Percentiles rank a stretch among this genome's conserved stretches.
phyloP scores from a whole-genome alignment of 2,113 vertebrate species.

The Clupea harengus region DNA sequence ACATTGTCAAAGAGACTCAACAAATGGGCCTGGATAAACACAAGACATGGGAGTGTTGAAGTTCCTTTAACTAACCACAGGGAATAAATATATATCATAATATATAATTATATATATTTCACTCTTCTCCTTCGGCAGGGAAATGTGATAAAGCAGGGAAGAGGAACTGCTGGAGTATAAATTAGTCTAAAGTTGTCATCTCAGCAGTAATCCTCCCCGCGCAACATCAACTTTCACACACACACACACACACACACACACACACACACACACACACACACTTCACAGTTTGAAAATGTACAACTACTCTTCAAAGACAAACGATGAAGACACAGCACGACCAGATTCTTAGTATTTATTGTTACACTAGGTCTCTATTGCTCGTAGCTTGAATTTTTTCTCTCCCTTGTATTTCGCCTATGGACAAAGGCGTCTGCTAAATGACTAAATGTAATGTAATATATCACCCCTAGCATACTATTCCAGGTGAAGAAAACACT shows the following conservation, averaged over 20 bases:
- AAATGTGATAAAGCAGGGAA: background rate
- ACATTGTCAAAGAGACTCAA: conserved; percentile 86
- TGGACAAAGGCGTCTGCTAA: no score
- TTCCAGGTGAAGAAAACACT: background rate
- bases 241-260: background rate
- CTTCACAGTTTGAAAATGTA: background rate
- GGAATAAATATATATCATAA: background rate
- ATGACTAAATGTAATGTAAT: background rate
- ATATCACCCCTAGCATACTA: background rate
- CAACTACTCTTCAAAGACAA: background rate
- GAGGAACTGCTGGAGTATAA: background rate
- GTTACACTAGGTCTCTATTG: no score
- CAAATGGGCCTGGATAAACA: conserved; percentile 74
- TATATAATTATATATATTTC: no score
- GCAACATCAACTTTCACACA: background rate
- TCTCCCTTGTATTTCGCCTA: no score
- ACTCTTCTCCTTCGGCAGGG: background rate
- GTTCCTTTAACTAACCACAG: background rate
- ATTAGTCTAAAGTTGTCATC: background rate
- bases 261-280: conserved; percentile 11
- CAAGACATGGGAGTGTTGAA: background rate
- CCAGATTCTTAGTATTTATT: no score
- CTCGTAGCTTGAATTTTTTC: no score
- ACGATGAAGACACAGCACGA: background rate
- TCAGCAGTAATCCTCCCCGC: background rate